These are phyloP conservation scores for Chunga burmeisteri DNA, from an alignment of 2,113 vertebrate genomes.

Conservation along the genomic window DNA sequence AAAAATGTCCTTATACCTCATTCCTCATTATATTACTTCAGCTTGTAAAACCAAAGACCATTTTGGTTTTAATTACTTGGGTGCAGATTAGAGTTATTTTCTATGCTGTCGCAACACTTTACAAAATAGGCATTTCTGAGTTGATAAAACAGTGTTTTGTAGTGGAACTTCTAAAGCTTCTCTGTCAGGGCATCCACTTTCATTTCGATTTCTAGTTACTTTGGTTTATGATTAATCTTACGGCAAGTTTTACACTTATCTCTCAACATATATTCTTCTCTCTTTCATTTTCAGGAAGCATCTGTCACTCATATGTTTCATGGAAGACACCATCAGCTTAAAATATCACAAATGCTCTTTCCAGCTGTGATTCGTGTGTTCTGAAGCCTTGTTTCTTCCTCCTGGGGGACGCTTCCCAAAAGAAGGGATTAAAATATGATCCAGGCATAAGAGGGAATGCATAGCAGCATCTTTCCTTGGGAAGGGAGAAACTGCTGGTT, in stretches of 20 bases:
- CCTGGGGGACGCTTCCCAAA: neutral
- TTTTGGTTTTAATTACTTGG: neutral
- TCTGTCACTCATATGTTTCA: neutral
- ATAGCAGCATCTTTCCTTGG: fast-evolving
- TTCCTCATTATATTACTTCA: neutral
- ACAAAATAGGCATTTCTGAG: neutral
- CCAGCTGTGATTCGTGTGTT: neutral
- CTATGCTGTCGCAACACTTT: neutral
- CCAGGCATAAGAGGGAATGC: too few relatives aligned
- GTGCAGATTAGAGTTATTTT: neutral
- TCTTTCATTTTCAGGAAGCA: neutral
- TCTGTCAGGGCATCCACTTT: neutral
- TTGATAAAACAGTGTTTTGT: neutral
- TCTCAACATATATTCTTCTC: neutral
- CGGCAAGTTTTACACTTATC: neutral
- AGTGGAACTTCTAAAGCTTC: neutral
- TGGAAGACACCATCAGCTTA: neutral
- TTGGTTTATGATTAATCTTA: neutral
- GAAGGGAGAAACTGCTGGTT: neutral
- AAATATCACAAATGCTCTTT: neutral
- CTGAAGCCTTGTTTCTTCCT: neutral
- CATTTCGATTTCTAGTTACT: neutral
- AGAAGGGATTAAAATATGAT: neutral
- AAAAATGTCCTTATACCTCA: neutral
- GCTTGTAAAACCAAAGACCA: neutral